Base-by-base conservation (phyloP, 2,888 invertebrate genomes). In the Spilosoma lubricipeda region DNA sequence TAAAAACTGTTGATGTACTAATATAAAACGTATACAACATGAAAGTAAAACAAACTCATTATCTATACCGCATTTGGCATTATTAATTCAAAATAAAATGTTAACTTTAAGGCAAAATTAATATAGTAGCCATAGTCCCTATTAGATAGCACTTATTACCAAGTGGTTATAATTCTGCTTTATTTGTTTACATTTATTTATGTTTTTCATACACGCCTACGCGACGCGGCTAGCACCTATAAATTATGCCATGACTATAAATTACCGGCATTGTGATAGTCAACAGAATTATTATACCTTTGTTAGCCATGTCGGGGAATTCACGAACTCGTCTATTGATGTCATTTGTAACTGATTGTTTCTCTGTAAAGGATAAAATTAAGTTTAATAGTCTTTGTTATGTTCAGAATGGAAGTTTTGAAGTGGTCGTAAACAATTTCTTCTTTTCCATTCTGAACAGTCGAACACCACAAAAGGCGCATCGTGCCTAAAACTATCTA, bases 251-350 rank as follows among this genome's bases (percentile, higher is more conserved):
- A 64, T n/a, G 75, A 48, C 33, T 56, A 75, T 75, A 72, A 72
- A 66, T 76, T 72, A 66, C 27, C 9, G 20, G 64, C 73, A 70
- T 76, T 65, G 63, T 64, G 68, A 73, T 65, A 52, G 78, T 76
- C 78, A 79, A 83, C 80, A 63, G 80, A 73, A 76, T 67, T 56
- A 52, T 77, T 69, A 80, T 95, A 95, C 95, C 95, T 95, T 95
- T 86, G 94, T 90, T 85, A 95, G 94, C 95, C 95, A 95, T 90
- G 93, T 90, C 74, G 94, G 92, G 77, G 95, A 95, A 90, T 92
- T 93, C 87, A 95, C 95, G 88, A 95, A 93, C 90, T 95, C 95
- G 88, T 95, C 95, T 88, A 95, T 82, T 30, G 95, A 95, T 87
- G 92, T 89, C 94, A 94, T 95, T 90, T 88, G 80, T 77, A 67